A percentile compares a stretch with the other conserved stretches of the same genome.
These are phyloP conservation scores for Ophiodon elongatus DNA, from an alignment of 2,113 vertebrate genomes.

Conservation along the genomic window DNA sequence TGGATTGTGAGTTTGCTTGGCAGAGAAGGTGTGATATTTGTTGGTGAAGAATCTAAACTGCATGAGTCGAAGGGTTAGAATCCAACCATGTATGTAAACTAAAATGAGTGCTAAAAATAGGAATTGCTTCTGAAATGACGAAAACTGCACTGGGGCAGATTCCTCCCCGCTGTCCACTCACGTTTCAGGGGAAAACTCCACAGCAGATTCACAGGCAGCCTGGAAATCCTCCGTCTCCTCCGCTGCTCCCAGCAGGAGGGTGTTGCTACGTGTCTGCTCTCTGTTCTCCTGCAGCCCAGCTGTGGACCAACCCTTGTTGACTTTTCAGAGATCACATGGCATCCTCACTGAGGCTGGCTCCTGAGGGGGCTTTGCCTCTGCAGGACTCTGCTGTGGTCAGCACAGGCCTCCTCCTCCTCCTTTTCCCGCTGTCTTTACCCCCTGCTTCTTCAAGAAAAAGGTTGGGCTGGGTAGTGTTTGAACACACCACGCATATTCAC, in stretches of 20 bases:
- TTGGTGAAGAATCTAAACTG: constrained; percentile 11
- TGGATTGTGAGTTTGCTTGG: constrained; percentile 26
- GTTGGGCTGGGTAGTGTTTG: constrained; percentile 27
- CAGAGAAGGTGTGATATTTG: constrained; percentile 10
- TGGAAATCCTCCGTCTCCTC: constrained; percentile 51
- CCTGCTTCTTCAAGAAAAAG: constrained; percentile 10
- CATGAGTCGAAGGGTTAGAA: background rate
- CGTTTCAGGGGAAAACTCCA: constrained; percentile 35
- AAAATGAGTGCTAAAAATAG: constrained; percentile 32
- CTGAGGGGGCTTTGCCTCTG: constrained; percentile 52
- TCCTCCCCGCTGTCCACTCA: constrained; percentile 31
- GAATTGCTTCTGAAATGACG: constrained; percentile 3
- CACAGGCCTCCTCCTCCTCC: constrained; percentile 48
- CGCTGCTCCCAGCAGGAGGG: constrained; percentile 78
- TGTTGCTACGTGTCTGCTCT: constrained; percentile 79
- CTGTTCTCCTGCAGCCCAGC: constrained; percentile 77
- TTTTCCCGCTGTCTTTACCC: constrained; percentile 32
- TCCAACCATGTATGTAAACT: constrained; percentile 10
- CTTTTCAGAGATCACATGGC: constrained; percentile 86
- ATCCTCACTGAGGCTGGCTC: constrained; percentile 67
- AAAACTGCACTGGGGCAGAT: constrained; percentile 17
- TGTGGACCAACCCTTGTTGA: constrained; percentile 84
- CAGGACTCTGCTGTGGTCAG: constrained; percentile 75
- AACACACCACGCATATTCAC: constrained; percentile 33
- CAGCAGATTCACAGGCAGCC: constrained; percentile 44